Evolutionary conservation across 2,113 vertebrate genomes (phyloP), one percentile per base, ranked within the genome.

Genomic region (Glaucidium brasilianum): DNA sequence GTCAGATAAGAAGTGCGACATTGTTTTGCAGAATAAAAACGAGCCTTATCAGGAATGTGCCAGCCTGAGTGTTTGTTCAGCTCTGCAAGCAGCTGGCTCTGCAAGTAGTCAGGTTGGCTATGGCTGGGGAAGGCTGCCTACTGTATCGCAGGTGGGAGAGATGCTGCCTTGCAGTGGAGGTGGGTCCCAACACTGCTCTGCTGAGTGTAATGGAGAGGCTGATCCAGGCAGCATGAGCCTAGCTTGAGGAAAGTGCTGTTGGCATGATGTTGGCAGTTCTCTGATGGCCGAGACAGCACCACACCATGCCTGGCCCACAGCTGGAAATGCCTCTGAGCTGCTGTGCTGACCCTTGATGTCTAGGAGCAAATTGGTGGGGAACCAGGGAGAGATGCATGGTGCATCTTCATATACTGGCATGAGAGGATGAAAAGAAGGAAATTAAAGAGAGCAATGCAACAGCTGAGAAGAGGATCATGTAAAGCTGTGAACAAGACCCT

Each of bases 1-100:
- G 94, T 96, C 77, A 90, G 95, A 91, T 92, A 90, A 84, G 64
- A 59, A 69, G 73, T 52, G 69, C 68, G 69, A 82, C 96, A 92
- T 73, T 93, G 87, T 96, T 96, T 72, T 81, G 80, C 60, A 49
- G 89, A 74, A 87, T 85, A 21, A 87, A 74, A 62, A 77, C 77
- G 63, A 86, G 30, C 47, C 56, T 91, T 92, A 91, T 84, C 94
- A 91, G 69, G 73, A 27, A 34, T 11, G 60, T 67, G 58, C 5
- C 76, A 91, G 80, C 47, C 80, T 4, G 11, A 47, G 80, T 34
- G 64, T 78, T 69, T 84, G 69, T 35, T 86, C 80, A 68, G 84
- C 86, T 62, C 63, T 23, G 30, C 15, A 22, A 49, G 80, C 76
- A 59, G 91, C 53, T 76, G 69, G 9, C 15, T 53, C 39, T 16